phyloP scores from a whole-genome alignment of 2,888 invertebrate genomes.

The Drosophila monieri region DNA sequence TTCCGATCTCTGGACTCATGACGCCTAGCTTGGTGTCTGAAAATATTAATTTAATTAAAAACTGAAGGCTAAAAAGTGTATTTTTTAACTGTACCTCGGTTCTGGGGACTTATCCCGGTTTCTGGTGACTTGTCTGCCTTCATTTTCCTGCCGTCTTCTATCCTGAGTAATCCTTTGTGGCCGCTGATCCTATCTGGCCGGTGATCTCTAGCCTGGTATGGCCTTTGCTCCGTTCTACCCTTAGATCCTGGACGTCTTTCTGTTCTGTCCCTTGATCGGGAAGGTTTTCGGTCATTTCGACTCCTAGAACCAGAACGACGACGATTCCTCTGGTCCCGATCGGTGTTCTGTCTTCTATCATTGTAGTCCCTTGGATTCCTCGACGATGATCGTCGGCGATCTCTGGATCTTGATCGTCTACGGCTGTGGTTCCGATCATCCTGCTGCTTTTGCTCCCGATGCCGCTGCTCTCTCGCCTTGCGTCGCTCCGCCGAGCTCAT shows the following conservation, averaged over 20 bases:
- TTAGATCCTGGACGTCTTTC: conserved; percentile 6
- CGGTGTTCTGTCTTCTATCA: neutral
- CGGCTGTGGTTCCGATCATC: conserved; percentile 22
- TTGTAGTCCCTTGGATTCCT: conserved; percentile 1
- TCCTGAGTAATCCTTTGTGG: conserved; percentile 29
- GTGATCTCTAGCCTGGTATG: conserved; percentile 15
- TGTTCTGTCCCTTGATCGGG: neutral
- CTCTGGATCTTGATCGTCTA: conserved; percentile 29
- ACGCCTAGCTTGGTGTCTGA: conserved; percentile 8
- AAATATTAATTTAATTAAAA: neutral
- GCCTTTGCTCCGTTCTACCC: neutral
- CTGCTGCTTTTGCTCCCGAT: conserved; percentile 57
- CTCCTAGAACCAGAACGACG: neutral
- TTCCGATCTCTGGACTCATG: conserved; percentile 8
- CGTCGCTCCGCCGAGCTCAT: conserved; percentile 60
- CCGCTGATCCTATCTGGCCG: conserved; percentile 18
- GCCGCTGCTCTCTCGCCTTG: conserved; percentile 69
- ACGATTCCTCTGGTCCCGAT: neutral
- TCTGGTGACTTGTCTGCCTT: conserved; percentile 26
- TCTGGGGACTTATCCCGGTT: conserved; percentile 6
- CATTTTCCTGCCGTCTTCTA: conserved; percentile 20
- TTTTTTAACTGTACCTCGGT: conserved; percentile 40
- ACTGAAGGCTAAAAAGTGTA: neutral
- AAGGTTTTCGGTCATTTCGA: conserved; percentile 3
- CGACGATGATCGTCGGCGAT: conserved; percentile 10